Evolutionary conservation across 2,797 vertebrate genomes (phyloP), one percentile per base, ranked within the genome.

Genomic region (Notolabrus celidotus): DNA sequence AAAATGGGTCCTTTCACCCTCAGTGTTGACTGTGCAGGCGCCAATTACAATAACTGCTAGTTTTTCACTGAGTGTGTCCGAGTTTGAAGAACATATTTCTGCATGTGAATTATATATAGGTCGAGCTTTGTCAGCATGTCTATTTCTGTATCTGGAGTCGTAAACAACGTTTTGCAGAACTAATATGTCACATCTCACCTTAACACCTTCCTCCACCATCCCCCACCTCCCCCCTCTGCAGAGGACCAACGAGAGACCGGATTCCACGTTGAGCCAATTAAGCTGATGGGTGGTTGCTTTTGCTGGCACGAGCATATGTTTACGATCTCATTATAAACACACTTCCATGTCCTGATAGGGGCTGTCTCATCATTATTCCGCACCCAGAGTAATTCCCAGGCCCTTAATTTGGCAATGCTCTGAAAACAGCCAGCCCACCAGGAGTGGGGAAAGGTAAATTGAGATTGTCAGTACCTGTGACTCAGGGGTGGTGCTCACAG

Each of bases 251-350:
- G 10, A 77, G 69, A 74, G 71, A 69, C 10, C 39, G 65, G 79
- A 78, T 82, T 88, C 78, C 80, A 86, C 82, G 73, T 66, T 33
- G 62, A 83, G 81, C 84, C 91, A 92, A 92, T 94, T 93, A 92
- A 81, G 89, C 77, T 89, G 89, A 91, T 80, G 81, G 83, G 84
- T 74, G 64, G 81, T 72, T 86, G 80, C 83, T 63, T 78, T 22
- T 0, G 71, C 76, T 88, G 84, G 87, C 88, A 84, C 31, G 55
- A 86, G 87, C 88, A 90, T 88, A 88, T 90, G 88, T 92, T 92
- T 89, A 91, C 73, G 50, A 83, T 86, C 91, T 90, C 92, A 92
- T 93, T 92, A 93, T 86, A 82, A 88, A 79, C 74, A 80, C 52
- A 66, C 82, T 80, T 82, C 68, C 72, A 57, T 61, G 67, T 86